Conservation (phyloP, 2,888 invertebrate genomes). For the Clusia tigrina region DNA sequence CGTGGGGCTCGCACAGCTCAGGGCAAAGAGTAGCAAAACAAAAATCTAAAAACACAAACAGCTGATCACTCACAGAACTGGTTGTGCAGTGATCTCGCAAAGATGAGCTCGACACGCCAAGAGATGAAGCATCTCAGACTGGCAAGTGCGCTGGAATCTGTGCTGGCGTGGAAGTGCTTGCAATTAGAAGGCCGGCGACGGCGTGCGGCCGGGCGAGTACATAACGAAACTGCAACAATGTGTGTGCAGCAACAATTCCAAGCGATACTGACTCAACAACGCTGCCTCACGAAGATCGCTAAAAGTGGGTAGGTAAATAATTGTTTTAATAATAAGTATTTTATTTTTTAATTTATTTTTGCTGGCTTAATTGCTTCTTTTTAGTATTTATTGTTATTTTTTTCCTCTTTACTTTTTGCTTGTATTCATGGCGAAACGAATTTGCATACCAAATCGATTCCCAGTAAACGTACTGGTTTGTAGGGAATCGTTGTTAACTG, state of each 20-base stretch:
- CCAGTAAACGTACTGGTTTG: background rate
- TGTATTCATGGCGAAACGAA: conserved; percentile 12
- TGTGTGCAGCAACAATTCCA: too few relatives aligned
- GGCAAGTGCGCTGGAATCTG: background rate
- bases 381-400: background rate
- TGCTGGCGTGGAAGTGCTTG: background rate
- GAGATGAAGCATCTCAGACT: too few relatives aligned
- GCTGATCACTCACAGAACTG: conserved; percentile 36
- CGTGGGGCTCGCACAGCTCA: too few relatives aligned
- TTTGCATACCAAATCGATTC: conserved; percentile 24
- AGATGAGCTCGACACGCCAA: too few relatives aligned
- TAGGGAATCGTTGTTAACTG: too few relatives aligned
- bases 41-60: conserved; percentile 45
- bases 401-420: background rate
- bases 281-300: background rate
- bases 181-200: background rate
- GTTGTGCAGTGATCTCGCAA: conserved; percentile 5
- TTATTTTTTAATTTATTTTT: background rate
- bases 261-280: background rate
- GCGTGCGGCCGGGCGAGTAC: conserved; percentile 11
- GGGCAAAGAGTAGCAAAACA: conserved; percentile 35
- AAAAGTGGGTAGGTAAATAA: conserved; percentile 4
- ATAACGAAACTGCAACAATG: background rate
- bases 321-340: background rate
- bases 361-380: background rate